Base-by-base conservation (phyloP, 2,797 vertebrate genomes). In the Gymnoscopelus microlampas region DNA sequence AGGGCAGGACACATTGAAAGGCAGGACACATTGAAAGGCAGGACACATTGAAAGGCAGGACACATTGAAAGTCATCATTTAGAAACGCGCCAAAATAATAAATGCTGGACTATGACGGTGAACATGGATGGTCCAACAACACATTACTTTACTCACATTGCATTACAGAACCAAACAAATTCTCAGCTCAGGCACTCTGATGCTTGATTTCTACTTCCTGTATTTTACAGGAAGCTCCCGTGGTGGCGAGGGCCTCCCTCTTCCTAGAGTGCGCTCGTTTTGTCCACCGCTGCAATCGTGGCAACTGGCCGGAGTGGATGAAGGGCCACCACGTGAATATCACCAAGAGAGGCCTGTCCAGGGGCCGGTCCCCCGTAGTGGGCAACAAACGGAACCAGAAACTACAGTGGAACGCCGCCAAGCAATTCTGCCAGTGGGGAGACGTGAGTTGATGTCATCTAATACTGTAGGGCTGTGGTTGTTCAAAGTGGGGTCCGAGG, bases 261-360 rank as follows among this genome's bases (percentile, higher is more conserved):
- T 99, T 99, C 76, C 92, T 99, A 0, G 98, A 99, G 80, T 99
- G 98, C 0, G 98, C 98, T 3, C 94, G 98, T 47, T 99, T 99
- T 0, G 97, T 99, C 39, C 97, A 99, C 74, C 97, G 98, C 73
- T 99, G 98, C 70, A 99, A 99, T 71, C 97, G 98, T 0, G 97
- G 98, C 70, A 99, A 98, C 91, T 99, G 98, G 98, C 98, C 98
- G 0, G 98, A 99, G 85, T 99, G 98, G 98, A 99, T 99, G 98
- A 99, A 99, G 78, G 98, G 98, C 64, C 98, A 99, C 80, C 98
- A 99, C 0, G 97, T 99, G 2, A 99, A 98, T 70, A 98, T 99
- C 62, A 98, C 98, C 29, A 99, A 99, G 88, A 95, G 96, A 53
- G 98, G 98, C 1, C 90, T 99, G 29, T 99, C 97, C 62, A 93